Conservation (phyloP, 1,140 invertebrate genomes). For the Thaumatotibia leucotreta region DNA sequence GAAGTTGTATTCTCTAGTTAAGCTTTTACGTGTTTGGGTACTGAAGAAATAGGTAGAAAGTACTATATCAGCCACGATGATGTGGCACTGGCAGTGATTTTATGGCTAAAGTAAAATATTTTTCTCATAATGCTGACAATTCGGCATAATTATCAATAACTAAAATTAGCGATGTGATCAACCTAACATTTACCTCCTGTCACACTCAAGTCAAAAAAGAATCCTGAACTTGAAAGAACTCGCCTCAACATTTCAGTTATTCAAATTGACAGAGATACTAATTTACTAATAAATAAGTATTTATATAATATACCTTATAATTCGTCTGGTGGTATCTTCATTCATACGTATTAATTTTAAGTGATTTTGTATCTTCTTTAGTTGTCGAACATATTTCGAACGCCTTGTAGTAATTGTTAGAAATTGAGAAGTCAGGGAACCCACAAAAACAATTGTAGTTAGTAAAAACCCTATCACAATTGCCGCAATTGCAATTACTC, state of each 20-base stretch:
- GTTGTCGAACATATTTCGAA: constrained; percentile 55
- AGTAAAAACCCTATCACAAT: constrained; percentile 61
- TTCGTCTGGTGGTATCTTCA: constrained; percentile 54
- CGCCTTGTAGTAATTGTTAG: constrained; percentile 64
- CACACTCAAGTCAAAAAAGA: no score
- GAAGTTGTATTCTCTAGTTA: no score
- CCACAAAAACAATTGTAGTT: constrained; percentile 64
- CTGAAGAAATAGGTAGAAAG: no score
- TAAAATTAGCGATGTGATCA: no score
- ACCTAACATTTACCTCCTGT: no score
- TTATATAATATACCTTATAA: constrained; percentile 46
- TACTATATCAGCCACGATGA: no score
- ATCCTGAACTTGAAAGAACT: no score
- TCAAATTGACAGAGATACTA: background rate
- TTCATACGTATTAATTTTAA: constrained; percentile 59
- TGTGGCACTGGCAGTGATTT: no score
- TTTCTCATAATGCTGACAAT: no score
- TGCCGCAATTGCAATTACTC: constrained; percentile 50
- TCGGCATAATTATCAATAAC: background rate
- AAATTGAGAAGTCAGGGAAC: constrained; percentile 66
- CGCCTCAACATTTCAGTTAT: background rate
- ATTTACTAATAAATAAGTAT: background rate
- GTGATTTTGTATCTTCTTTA: constrained; percentile 64
- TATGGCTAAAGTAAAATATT: no score
- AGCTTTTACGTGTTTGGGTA: no score